Percentiles rank a stretch among this genome's conserved stretches.
Evolutionary conservation across 2,113 vertebrate species (phyloP).

Genomic region (Nansenia antarctica): DNA sequence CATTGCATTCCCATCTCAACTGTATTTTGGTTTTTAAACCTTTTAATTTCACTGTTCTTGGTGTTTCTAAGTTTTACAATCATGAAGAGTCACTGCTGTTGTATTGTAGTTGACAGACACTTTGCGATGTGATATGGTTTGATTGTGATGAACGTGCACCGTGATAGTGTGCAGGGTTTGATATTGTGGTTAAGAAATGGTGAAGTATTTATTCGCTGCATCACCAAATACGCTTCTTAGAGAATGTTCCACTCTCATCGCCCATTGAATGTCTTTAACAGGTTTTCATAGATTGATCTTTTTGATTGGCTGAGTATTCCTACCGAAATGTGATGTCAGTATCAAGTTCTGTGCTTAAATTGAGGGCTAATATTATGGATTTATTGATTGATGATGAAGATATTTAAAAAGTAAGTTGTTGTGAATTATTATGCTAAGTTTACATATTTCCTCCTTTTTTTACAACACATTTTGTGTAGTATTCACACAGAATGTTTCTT

Average conservation of each 20-base stretch:
- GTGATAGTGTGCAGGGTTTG: too few relatives aligned
- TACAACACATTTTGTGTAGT: neutral
- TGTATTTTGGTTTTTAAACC: neutral
- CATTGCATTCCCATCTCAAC: neutral
- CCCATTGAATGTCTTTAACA: neutral
- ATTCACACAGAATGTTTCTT: constrained; percentile 27
- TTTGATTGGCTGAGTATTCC: constrained; percentile 25
- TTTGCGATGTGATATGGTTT: neutral
- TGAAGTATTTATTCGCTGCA: neutral
- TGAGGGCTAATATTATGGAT: constrained; percentile 36
- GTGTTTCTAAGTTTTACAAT: neutral
- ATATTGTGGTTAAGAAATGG: neutral
- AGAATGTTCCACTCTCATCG: neutral
- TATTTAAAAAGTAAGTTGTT: neutral
- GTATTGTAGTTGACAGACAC: neutral
- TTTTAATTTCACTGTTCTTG: too few relatives aligned
- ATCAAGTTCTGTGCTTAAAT: neutral
- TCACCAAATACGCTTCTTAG: neutral
- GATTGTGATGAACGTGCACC: too few relatives aligned
- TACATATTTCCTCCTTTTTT: neutral
- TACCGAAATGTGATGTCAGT: constrained; percentile 6
- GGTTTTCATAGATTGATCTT: neutral
- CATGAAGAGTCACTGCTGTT: neutral
- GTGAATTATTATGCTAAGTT: neutral
- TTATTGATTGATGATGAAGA: neutral